Evolutionary conservation across 1,140 invertebrate species (phyloP), one percentile per base, ranked within the genome.

Genomic region (Geopemphigus sp.): DNA sequence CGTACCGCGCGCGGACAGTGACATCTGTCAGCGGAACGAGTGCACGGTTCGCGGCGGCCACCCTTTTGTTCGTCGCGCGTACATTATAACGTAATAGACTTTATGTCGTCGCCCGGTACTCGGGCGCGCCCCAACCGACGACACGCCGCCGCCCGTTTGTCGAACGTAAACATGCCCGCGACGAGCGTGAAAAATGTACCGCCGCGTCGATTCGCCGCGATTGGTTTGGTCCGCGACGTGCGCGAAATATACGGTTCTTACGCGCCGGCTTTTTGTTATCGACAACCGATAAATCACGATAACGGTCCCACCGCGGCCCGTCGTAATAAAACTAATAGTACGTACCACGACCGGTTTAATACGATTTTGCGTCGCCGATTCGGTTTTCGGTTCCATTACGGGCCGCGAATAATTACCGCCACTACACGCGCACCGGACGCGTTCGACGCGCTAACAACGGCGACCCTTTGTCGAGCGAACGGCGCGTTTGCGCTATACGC

Each of bases 21-120:
- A 72, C 68, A 72, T 72, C 68, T 72, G 68, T 66, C 63, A 66
- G 50, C 63, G 45, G 63, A n/a, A n/a, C n/a, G n/a, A n/a, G n/a
- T n/a, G n/a, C n/a, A n/a, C n/a, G n/a, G n/a, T n/a, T 66, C 63
- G 29, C 15, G 11, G 26, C 22, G 1, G n/a, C 32, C 15, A 26
- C 24, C 47, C 11, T 45, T 57, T 74, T 56, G 53, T 56, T n/a
- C 26, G 15, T 66, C 63, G 19, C 63, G n/a, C n/a, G 6, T 10
- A 19, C 26, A 32, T 8, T 22, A 45, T 63, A 57, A 24, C 22
- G 19, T n/a, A n/a, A n/a, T n/a, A n/a, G n/a, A n/a, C n/a, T n/a
- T 64, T 64, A 32, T 64, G 61, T 1, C 29, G 29, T 39, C 32
- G 12, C 19, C 26, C 5, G 5, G 32, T 29, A 11, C 29, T 32